A percentile compares a stretch with the other conserved stretches of the same genome.
These are phyloP conservation scores for Hiodon alosoides DNA, from an alignment of 2,113 vertebrate species.

Conservation along the genomic window DNA sequence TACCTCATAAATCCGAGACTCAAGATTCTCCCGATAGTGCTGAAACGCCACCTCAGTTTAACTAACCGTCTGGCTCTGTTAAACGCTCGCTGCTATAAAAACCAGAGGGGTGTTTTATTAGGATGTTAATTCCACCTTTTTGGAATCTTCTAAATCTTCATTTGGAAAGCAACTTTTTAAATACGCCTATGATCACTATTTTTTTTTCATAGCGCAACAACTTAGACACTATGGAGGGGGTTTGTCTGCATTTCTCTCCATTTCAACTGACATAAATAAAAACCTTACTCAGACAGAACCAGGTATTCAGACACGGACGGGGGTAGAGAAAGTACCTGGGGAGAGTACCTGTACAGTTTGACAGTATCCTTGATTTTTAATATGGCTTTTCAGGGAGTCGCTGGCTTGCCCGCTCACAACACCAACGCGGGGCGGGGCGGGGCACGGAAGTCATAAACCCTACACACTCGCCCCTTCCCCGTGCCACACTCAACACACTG, in stretches of 20 bases:
- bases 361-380: slow-evolving; percentile 99
- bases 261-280: slow-evolving; percentile 37
- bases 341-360: slow-evolving; percentile 99
- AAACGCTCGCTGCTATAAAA: not conserved
- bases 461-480: slow-evolving; percentile 84
- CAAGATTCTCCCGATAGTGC: not conserved
- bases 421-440: slow-evolving; percentile 99
- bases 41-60: not conserved
- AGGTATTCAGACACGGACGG: slow-evolving; percentile 96
- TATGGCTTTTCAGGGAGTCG: slow-evolving; percentile 99
- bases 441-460: slow-evolving; percentile 99
- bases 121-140: no score
- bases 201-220: no score
- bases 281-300: not conserved
- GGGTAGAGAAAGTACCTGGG: slow-evolving; percentile 99
- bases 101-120: no score
- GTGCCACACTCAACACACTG: slow-evolving; percentile 96
- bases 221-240: no score
- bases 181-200: no score
- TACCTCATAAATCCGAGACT: not conserved
- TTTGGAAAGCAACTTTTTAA: no score
- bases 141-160: no score
- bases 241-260: no score
- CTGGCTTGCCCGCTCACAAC: slow-evolving; percentile 74
- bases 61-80: not conserved